Conservation (phyloP, 2,888 invertebrate species). For the Cheilosia scutellata region DNA sequence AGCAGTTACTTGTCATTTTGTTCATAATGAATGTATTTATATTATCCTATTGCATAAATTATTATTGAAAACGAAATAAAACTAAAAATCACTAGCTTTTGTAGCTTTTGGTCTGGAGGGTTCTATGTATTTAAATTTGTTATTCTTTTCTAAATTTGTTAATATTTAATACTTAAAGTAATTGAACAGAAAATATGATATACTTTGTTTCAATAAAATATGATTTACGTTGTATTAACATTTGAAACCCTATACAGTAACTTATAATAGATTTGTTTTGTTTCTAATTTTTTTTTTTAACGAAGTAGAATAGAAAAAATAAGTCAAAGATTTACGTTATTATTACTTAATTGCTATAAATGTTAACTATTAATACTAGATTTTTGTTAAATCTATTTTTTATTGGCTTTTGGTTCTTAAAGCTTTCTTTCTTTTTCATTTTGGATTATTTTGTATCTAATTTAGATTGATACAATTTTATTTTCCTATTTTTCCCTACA, state of each 20-base stretch:
- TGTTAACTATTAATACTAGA: constrained; percentile 75
- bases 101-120: constrained; percentile 74
- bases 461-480: constrained; percentile 42
- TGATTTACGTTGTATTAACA: constrained; percentile 53
- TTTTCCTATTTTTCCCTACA: constrained; percentile 11
- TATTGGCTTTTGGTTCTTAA: constrained; percentile 74
- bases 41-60: constrained; percentile 37
- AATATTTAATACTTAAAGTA: constrained; percentile 36
- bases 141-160: constrained; percentile 33
- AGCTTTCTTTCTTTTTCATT: constrained; percentile 59
- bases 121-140: constrained; percentile 39
- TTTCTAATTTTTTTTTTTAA: constrained; percentile 26
- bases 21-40: constrained; percentile 28
- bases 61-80: constrained; percentile 26
- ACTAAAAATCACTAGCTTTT: constrained; percentile 68
- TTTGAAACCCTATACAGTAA: constrained; percentile 70
- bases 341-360: constrained; percentile 71
- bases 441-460: constrained; percentile 38
- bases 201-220: constrained; percentile 45
- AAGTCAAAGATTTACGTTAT: constrained; percentile 40
- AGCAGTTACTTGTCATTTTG: constrained; percentile 47
- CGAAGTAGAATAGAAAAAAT: constrained; percentile 54
- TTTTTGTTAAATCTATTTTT: constrained; percentile 65
- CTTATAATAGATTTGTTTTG: constrained; percentile 48
- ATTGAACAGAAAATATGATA: constrained; percentile 50